phyloP scores from a whole-genome alignment of 1,140 invertebrate species.

The Philopotamus ludificatus region DNA sequence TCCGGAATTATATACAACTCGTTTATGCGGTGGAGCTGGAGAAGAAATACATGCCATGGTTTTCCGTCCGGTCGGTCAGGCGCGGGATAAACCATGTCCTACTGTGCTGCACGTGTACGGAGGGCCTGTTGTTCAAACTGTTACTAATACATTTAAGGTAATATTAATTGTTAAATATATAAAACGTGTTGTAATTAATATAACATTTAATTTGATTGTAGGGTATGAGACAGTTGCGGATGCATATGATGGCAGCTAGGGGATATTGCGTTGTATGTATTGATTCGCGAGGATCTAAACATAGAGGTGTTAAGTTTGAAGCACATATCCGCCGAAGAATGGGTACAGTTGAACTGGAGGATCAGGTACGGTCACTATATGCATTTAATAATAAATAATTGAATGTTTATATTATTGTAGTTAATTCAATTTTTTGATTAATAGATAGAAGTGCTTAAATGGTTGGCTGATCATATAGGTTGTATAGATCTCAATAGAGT shows the following conservation, averaged over 20 bases:
- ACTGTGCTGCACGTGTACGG: conserved; percentile 97
- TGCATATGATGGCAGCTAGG: conserved; percentile 93
- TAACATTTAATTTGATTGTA: conserved; percentile 47
- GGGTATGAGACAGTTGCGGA: conserved; percentile 86
- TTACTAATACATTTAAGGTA: conserved; percentile 94
- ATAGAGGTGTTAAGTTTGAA: conserved; percentile 90
- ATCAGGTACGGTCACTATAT: conserved; percentile 64
- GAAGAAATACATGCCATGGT: conserved; percentile 87
- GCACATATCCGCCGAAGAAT: conserved; percentile 83
- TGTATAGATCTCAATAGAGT: conserved; percentile 91
- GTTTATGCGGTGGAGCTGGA: conserved; percentile 69
- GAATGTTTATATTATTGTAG: neutral
- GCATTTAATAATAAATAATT: conserved; percentile 1
- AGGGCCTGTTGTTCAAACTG: conserved; percentile 95
- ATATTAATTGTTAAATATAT: no score
- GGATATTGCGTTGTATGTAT: conserved; percentile 95
- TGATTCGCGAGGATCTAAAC: conserved; percentile 91
- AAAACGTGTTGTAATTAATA: neutral
- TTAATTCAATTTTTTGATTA: conserved; percentile 23
- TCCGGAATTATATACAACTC: conserved; percentile 55
- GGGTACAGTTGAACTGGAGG: conserved; percentile 93
- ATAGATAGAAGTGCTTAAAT: conserved; percentile 84
- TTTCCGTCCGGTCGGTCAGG: conserved; percentile 82
- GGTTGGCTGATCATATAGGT: conserved; percentile 77
- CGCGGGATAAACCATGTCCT: conserved; percentile 80